Evolutionary conservation across 2,797 vertebrate genomes (phyloP), one percentile per base, ranked within the genome.

Genomic region (Pseudomugil gertrudae): DNA sequence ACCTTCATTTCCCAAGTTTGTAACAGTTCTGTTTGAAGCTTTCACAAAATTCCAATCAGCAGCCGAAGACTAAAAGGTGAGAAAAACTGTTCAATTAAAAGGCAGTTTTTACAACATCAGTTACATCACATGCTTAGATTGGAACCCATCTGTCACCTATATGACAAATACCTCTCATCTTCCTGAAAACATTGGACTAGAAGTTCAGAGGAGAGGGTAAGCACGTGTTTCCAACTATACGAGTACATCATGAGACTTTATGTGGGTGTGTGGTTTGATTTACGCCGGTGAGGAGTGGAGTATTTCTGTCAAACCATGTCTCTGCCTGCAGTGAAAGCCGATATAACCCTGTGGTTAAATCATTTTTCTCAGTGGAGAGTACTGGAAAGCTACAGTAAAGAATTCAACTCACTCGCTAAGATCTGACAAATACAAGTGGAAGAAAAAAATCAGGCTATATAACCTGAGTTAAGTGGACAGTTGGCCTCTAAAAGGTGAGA

Each of bases 271-370:
- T 57, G 69, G 72, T 81, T 84, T 87, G 69, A 82, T 79, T 78
- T 80, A 83, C 51, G 55, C 57, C 69, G 36, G 65, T 65, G 84
- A 84, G 72, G 50, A 54, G 52, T 27, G 66, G 66, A 75, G 85
- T 81, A 63, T 78, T 78, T 80, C 65, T 78, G 61, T 78, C 70
- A 65, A 71, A 72, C 58, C 57, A 63, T 59, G 73, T 48, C 57
- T 79, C 53, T 53, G 81, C 77, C 83, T 81, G 79, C 74, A 86
- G 80, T 61, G 87, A 88, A 89, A 91, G 76, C 85, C 65, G 63
- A 86, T 84, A 78, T 84, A 70, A 67, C 80, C 83, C 84, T 83
- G 85, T 81, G 82, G 88, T 84, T 84, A 76, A 85, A 91, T 85
- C 74, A 85, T 84, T 90, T 89, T 61, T 76, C 82, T 81, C 83